Base-by-base conservation (phyloP, 2,888 invertebrate genomes). In the Chirona hameri region DNA sequence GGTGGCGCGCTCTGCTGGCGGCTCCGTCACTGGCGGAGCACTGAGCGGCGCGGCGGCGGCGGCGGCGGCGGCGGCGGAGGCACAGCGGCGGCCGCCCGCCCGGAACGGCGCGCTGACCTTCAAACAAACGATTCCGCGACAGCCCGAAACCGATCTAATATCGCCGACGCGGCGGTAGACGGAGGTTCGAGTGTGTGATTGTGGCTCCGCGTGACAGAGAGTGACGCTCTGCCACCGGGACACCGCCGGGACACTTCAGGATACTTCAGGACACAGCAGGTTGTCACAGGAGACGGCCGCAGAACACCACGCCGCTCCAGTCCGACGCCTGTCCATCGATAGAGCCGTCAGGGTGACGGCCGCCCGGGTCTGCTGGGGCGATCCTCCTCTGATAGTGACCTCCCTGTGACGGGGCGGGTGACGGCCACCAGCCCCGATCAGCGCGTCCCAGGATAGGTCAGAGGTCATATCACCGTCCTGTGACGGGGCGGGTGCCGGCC, bases 71-170 rank as follows among this genome's bases (percentile, higher is more conserved):
- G 57, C 57, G 57, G 57, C 57, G 57, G 57, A 14, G 57, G 57
- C 39, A 7, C 39, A 39, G 39, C 57, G 12, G 55, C 55, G 55
- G 55, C 65, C 65, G 65, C 65, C 24, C 65, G 65, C 14, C 27
- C 65, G 31, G 72, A 72, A 72, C 72, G 31, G 18, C 52, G 52
- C 52, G 72, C 72, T 72, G 72, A 72, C 72, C 72, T 72, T 72
- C 72, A 72, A 72, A 72, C 31, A 72, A 15, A 72, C 72, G 31
- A 72, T 31, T 72, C 72, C 31, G 31, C 72, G 72, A 14, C 72
- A 24, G 27, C n/a, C 65, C 24, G 27, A 27, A 9, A 65, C 65
- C 65, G 65, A 65, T 27, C 65, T 65, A 27, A 65, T 65, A n/a
- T 27, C 12, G n/a, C 65, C 65, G 10, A n/a, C 5, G n/a, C 27